phyloP scores from a whole-genome alignment of 2,113 vertebrate species.

The Microtus oregoni region DNA sequence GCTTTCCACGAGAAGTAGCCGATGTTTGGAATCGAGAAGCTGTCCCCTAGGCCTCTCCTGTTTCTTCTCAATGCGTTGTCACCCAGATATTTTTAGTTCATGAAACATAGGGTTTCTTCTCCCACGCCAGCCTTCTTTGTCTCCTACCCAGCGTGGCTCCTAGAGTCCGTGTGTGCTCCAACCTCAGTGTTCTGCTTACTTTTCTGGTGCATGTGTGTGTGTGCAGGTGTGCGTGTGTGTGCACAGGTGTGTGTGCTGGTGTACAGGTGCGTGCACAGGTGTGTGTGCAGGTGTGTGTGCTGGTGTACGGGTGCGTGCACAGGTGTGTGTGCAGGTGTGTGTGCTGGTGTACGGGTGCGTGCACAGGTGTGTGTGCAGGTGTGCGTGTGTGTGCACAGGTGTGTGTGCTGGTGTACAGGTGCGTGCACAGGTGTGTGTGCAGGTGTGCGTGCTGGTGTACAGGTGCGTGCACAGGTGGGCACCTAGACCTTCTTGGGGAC shows the following conservation, averaged over 20 bases:
- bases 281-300: too few relatives aligned
- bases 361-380: fast-evolving
- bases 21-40: not conserved
- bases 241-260: fast-evolving
- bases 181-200: not conserved
- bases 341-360: too few relatives aligned
- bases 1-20: conserved; percentile 34
- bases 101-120: conserved; percentile 56
- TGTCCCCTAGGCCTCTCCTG: conserved; percentile 35
- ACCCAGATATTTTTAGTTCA: conserved; percentile 68
- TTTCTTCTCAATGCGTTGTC: conserved; percentile 48
- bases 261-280: not conserved
- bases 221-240: too few relatives aligned
- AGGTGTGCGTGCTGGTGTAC: too few relatives aligned
- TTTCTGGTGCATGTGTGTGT: too few relatives aligned
- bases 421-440: too few relatives aligned
- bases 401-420: too few relatives aligned
- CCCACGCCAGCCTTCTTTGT: not conserved
- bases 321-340: too few relatives aligned
- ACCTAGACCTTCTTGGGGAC: not conserved
- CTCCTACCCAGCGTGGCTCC: not conserved
- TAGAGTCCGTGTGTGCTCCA: not conserved
- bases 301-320: fast-evolving
- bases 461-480: too few relatives aligned
- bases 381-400: too few relatives aligned